A percentile compares a stretch with the other conserved stretches of the same genome.
These are phyloP conservation scores for Drosophila hamatofila DNA, from an alignment of 2,888 invertebrate genomes.

Conservation along the genomic window DNA sequence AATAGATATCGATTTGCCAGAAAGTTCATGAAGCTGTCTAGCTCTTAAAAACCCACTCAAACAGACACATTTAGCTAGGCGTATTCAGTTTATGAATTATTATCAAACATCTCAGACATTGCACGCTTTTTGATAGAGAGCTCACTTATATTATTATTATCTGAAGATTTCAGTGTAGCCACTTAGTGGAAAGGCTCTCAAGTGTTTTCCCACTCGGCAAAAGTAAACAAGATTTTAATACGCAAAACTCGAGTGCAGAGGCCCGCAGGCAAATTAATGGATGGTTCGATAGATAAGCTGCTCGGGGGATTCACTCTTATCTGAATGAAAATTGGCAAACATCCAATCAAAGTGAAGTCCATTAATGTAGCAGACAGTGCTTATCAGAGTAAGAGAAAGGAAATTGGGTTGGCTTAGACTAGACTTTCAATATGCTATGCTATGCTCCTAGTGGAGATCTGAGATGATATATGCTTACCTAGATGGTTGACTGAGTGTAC, in stretches of 20 bases:
- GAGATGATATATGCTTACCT: constrained; percentile 45
- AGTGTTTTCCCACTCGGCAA: constrained; percentile 41
- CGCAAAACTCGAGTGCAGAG: constrained; percentile 28
- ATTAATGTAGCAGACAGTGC: constrained; percentile 1
- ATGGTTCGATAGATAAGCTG: constrained; percentile 27
- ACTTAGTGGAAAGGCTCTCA: constrained; percentile 25
- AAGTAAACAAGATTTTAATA: constrained; percentile 34
- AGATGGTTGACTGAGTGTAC: neutral
- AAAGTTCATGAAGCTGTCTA: neutral
- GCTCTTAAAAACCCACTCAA: neutral
- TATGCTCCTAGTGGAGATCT: neutral
- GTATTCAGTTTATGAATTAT: neutral
- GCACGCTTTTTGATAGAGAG: constrained; percentile 9
- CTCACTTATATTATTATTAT: constrained; percentile 3
- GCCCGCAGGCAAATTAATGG: constrained; percentile 36
- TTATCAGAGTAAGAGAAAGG: constrained; percentile 46
- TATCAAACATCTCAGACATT: constrained; percentile 5
- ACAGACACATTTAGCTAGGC: neutral
- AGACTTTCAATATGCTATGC: neutral
- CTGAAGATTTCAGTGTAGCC: constrained; percentile 14
- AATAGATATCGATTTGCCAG: neutral
- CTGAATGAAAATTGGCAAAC: constrained; percentile 36
- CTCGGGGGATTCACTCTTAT: constrained; percentile 53
- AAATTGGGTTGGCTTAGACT: neutral
- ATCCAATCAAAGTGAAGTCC: neutral